Percentiles rank a stretch among this genome's conserved stretches.
Conservation (phyloP, 2,797 vertebrate genomes). For the Enteromius treurensis region DNA sequence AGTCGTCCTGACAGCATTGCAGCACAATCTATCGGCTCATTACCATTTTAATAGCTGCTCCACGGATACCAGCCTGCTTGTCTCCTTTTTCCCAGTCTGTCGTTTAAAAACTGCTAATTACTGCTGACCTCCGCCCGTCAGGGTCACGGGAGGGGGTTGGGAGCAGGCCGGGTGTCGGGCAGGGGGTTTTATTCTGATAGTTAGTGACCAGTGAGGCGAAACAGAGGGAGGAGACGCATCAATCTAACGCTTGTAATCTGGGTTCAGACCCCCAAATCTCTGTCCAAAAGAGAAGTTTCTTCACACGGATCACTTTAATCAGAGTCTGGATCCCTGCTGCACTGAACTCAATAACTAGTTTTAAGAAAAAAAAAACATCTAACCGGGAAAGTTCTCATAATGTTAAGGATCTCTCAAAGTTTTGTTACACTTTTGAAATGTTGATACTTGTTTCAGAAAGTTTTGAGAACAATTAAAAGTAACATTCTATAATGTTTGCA, state of each 20-base stretch:
- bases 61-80: conserved; percentile 45
- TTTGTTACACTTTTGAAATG: not conserved
- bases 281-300: conserved; percentile 27
- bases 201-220: conserved; percentile 48
- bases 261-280: conserved; percentile 44
- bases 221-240: conserved; percentile 51
- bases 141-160: conserved; percentile 52
- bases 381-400: not conserved
- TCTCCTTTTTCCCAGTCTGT: conserved; percentile 50
- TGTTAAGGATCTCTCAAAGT: not conserved
- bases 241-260: conserved; percentile 52
- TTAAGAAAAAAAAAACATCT: not conserved
- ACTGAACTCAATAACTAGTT: conserved; percentile 9
- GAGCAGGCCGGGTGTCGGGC: conserved; percentile 20
- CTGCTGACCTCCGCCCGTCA: conserved; percentile 48
- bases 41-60: conserved; percentile 49
- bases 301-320: conserved; percentile 44
- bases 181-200: conserved; percentile 35
- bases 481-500: not conserved
- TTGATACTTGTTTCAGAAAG: not conserved
- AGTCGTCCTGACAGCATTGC: conserved; percentile 2
- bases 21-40: conserved; percentile 38
- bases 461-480: not conserved
- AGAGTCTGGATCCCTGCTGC: conserved; percentile 25
- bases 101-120: conserved; percentile 58